Base-by-base conservation (phyloP, 92 coral and sea anemone species). In the Epizoanthus stellaris region DNA sequence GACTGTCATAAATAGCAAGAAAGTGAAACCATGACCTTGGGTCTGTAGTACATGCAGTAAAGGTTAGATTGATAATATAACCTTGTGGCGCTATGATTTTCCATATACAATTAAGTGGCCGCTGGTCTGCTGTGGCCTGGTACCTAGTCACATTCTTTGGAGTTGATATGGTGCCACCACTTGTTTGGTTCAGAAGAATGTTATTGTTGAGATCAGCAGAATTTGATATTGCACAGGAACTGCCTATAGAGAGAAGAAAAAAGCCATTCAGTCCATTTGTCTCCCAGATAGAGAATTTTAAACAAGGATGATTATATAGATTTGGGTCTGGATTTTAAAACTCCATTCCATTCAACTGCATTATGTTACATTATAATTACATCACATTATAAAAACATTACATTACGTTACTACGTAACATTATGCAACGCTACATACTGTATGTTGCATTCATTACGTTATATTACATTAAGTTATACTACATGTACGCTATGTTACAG, bases 191-290 rank as follows among this genome's bases (percentile, higher is more conserved):
- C 34, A 79, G 71, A 21, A 63, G 17, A 42, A 79, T 79, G 13
- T 79, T 79, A 9, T 23, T 62, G 45, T 79, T 79, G 60, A 79
- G 83, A 2, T 79, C 83, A 3, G 83, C 72, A 63, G 83, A 63
- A 20, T 79, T 79, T 3, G 72, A 62, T 79, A 45, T 12, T 23
- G 17, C 64, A 45, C 83, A 79, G 23, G 83, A 63, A 4, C 60
- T 62, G 7, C 83, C 83, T 79, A 56, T 12, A 25, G 43, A n/a
- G 60, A 14, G 43, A 63, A 20, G 13, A 36, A 59, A 63, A 9
- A 19, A 19, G 17, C 4, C 6, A 21, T 47, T 15, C 59, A 6
- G 1, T n/a, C 6, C 9, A 72, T 34, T n/a, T 23, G 13, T 7
- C 16, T 17, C 10, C 42, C 72, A 67, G 25, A 4, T 5, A 3